Evolutionary conservation across 2,113 vertebrate genomes (phyloP).

Genomic region (Cisticola juncidis): DNA sequence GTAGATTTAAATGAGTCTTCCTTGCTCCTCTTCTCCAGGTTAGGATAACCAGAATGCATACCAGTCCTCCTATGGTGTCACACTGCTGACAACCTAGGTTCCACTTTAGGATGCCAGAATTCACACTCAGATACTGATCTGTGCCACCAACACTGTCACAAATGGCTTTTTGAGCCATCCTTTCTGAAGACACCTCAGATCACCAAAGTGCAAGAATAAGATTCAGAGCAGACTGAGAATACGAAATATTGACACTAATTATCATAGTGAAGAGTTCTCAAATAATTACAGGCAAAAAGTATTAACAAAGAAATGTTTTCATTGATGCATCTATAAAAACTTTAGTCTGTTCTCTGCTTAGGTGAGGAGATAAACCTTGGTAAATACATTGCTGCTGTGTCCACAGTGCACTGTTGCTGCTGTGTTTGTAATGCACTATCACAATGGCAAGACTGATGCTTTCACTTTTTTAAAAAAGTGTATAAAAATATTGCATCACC

Average conservation of each 20-base stretch:
- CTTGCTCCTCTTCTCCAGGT: neutral
- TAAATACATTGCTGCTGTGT: neutral
- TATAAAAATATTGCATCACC: neutral
- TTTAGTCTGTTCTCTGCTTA: neutral
- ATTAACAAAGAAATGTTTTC: neutral
- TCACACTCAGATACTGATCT: neutral
- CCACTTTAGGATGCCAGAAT: neutral
- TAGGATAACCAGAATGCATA: neutral
- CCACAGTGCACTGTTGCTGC: neutral
- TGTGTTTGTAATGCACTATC: neutral
- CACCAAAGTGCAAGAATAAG: neutral
- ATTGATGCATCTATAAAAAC: neutral
- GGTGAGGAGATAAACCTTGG: neutral
- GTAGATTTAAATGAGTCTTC: neutral
- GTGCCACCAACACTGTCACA: neutral
- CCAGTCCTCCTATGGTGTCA: neutral
- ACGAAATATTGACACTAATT: neutral
- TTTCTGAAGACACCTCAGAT: neutral
- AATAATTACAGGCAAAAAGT: neutral
- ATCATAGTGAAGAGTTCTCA: neutral
- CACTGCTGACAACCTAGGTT: neutral
- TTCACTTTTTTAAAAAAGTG: neutral
- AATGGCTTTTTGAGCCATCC: neutral
- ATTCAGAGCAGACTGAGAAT: neutral
- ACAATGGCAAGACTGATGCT: neutral